A percentile compares a stretch with the other conserved stretches of the same genome.
These are phyloP conservation scores for Dioctria rufipes DNA, from an alignment of 2,888 invertebrate species.

Conservation along the genomic window DNA sequence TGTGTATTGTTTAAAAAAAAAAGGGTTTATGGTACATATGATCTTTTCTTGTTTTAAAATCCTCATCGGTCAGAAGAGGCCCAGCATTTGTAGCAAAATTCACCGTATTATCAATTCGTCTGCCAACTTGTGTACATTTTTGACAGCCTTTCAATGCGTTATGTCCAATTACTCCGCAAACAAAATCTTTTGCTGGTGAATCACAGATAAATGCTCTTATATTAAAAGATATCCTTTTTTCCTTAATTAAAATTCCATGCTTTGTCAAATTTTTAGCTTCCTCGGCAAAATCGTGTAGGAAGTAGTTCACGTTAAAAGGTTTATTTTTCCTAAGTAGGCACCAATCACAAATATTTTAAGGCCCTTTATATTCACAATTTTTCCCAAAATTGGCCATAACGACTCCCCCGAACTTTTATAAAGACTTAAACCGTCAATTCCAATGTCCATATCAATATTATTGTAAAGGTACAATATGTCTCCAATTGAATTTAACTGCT, in stretches of 20 bases:
- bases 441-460: too few relatives aligned
- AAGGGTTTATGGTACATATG: neutral
- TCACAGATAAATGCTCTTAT: conserved; percentile 16
- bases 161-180: conserved; percentile 48
- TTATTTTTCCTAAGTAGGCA: neutral
- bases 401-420: too few relatives aligned
- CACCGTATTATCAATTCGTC: neutral
- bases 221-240: neutral
- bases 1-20: neutral
- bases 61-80: neutral
- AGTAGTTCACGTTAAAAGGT: neutral
- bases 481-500: too few relatives aligned
- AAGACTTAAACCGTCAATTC: too few relatives aligned
- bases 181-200: conserved; percentile 44
- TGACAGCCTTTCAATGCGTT: neutral
- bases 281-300: neutral
- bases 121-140: neutral
- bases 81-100: neutral
- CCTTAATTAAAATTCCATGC: neutral
- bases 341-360: neutral
- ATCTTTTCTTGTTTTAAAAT: neutral
- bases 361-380: neutral
- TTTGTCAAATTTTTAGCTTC: conserved; percentile 15
- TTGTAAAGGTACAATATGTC: too few relatives aligned
- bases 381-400: neutral